Evolutionary conservation across 2,888 invertebrate genomes (phyloP), one percentile per base, ranked within the genome.

Genomic region (Agrochola lychnidis): DNA sequence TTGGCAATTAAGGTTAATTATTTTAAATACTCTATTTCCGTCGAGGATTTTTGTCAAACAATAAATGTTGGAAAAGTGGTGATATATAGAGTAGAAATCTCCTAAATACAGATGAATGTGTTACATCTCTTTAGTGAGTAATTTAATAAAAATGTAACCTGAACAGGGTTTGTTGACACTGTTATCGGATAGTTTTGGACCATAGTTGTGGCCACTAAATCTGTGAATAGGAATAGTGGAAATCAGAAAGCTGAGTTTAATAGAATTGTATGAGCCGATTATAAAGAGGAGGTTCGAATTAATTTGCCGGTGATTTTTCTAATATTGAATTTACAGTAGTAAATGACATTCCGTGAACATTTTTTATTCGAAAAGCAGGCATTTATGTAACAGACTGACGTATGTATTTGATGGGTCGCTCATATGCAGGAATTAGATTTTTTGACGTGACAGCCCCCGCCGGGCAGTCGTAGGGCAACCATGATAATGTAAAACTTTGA

Each of bases 331-430:
- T 16, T 30, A n/a, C 42, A 19, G 42, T 10, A 6, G 66, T n/a
- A n/a, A 48, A 69, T 71, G 7, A 69, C 1, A 68, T 36, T 67
- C 36, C 68, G n/a, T 12, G 22, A 16, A 42, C 40, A 53, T 70
- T 40, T 40, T 70, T 48, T n/a, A 30, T 25, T 25, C 0, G 19
- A 71, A 22, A 71, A 22, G 9, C 22, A 22, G 16, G 1, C 19
- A 22, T 30, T 22, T 14, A 22, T 42, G 16, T 42, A 42, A n/a
- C 4, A 36, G 73, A n/a, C n/a, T 25, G n/a, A 45, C 14, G 19
- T 36, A 30, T 30, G 42, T n/a, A 36, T 57, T 14, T 19, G 14
- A 25, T 7, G 10, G 22, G 30, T n/a, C 22, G n/a, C 16, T 73
- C n/a, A n/a, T 56, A 45, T 30, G 25, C 10, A 53, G 16, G 22